Base-by-base conservation (phyloP, 1,140 invertebrate species). In the Drosophila saltans region DNA sequence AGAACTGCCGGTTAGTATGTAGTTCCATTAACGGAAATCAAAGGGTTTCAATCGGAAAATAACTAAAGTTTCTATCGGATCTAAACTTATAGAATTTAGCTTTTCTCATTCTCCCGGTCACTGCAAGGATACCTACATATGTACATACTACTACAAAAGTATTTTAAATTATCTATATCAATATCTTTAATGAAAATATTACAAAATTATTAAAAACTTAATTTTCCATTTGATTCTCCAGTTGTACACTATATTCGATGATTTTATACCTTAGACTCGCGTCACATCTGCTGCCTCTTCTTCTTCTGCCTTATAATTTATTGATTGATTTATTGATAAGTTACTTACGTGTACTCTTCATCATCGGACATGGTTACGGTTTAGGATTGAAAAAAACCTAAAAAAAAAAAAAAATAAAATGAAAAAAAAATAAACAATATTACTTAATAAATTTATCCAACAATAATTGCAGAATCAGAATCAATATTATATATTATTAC, bases 271-370 rank as follows among this genome's bases (percentile, higher is more conserved):
- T 45, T 45, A 6, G 43, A 45, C 21, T 21, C 6, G 45, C 6
- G 45, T 48, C 45, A 1, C 8, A 45, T 66, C n/a, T 55, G 43
- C 16, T 7, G 3, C 10, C 28, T 9, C 59, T 59, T 59, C 16
- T 24, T 59, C 16, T 24, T 59, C 57, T 11, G 57, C 82, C 67
- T 75, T 71, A 72, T 81, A 66, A 56, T 61, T 61, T 61, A 33
- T 40, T 21, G 3, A 8, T 26, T 52, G 1, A 6, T 21, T 21
- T 10, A 3, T 33, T 2, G 10, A 24, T 28, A 16, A 5, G 11
- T 67, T 75, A 92, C 95, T 95, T 94, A 95, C 95, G 95, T 95
- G 93, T 95, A 95, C 94, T 95, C 95, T 93, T 95, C 95, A 92
- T 95, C 95, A 93, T 95, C 95, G 93, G 95, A 95, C 95, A 95